phyloP scores from a whole-genome alignment of 2,888 invertebrate genomes.

The Philaethria dido region DNA sequence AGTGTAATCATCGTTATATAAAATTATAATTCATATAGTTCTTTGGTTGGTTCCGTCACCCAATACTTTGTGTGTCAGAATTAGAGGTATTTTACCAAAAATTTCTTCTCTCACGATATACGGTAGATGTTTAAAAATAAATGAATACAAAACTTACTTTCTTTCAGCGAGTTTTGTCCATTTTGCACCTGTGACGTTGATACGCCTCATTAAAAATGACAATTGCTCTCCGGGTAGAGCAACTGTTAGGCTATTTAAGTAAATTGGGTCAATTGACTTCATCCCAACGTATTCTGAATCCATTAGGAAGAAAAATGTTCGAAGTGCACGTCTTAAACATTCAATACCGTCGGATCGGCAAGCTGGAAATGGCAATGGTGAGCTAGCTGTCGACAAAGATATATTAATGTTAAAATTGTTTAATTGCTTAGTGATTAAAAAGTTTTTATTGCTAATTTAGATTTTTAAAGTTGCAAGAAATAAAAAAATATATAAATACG shows the following conservation, averaged over 20 bases:
- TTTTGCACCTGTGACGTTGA: conserved; percentile 73
- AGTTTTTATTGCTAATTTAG: too few species aligned
- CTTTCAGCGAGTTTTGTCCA: conserved; percentile 71
- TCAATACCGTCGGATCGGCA: conserved; percentile 68
- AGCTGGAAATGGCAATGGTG: conserved; percentile 69
- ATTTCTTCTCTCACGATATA: too few species aligned
- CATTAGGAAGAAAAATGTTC: conserved; percentile 77
- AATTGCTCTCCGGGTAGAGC: conserved; percentile 65
- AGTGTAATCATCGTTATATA: too few species aligned
- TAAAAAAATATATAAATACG: too few species aligned
- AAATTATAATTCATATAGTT: too few species aligned
- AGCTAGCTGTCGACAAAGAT: conserved; percentile 38
- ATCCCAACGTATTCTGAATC: conserved; percentile 67
- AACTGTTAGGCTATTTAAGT: conserved; percentile 68
- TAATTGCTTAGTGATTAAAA: too few species aligned
- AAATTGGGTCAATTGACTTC: conserved; percentile 66
- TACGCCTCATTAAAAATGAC: conserved; percentile 66
- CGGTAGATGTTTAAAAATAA: not conserved
- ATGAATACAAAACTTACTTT: conserved; percentile 53
- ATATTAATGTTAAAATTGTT: not conserved
- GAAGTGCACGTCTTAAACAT: conserved; percentile 68
- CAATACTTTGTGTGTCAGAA: too few species aligned
- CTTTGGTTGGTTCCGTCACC: too few species aligned
- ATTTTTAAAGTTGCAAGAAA: too few species aligned
- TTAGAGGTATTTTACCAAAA: too few species aligned